Evolutionary conservation across 2,113 vertebrate genomes (phyloP).

Genomic region (Pachyramphus minor): DNA sequence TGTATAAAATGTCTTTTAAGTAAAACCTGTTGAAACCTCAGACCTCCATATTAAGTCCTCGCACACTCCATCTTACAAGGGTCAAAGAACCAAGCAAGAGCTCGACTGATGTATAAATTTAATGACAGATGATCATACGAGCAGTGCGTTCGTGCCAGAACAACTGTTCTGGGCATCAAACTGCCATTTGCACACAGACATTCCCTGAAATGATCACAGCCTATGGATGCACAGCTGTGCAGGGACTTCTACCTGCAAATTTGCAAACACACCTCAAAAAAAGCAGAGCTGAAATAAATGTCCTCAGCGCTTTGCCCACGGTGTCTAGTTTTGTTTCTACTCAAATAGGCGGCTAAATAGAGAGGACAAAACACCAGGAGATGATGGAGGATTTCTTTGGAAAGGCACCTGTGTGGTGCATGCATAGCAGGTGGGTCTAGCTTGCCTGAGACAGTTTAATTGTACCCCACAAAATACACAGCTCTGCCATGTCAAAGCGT

Average conservation of each 20-base stretch:
- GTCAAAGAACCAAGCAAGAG: neutral
- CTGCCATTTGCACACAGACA: neutral
- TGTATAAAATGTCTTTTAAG: neutral
- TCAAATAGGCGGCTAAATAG: fast-evolving
- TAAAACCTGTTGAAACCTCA: neutral
- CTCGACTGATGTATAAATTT: neutral
- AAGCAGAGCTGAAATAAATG: neutral
- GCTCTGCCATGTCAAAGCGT: neutral
- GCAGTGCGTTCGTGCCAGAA: fast-evolving
- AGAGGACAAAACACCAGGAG: neutral
- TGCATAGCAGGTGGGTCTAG: neutral
- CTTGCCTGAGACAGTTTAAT: neutral
- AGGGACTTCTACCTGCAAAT: neutral
- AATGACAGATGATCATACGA: neutral
- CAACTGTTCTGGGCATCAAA: neutral
- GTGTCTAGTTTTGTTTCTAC: neutral
- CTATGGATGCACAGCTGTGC: neutral
- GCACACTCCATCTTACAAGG: neutral
- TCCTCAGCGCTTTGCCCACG: neutral
- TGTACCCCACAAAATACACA: neutral
- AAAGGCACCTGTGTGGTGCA: neutral
- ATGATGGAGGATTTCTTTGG: neutral
- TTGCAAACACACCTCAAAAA: neutral
- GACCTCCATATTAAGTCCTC: neutral
- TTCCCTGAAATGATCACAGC: neutral